A percentile compares a stretch with the other conserved stretches of the same genome.
These are phyloP conservation scores for Onychomys leucogaster DNA, from an alignment of 2,797 vertebrate species.

Conservation along the genomic window DNA sequence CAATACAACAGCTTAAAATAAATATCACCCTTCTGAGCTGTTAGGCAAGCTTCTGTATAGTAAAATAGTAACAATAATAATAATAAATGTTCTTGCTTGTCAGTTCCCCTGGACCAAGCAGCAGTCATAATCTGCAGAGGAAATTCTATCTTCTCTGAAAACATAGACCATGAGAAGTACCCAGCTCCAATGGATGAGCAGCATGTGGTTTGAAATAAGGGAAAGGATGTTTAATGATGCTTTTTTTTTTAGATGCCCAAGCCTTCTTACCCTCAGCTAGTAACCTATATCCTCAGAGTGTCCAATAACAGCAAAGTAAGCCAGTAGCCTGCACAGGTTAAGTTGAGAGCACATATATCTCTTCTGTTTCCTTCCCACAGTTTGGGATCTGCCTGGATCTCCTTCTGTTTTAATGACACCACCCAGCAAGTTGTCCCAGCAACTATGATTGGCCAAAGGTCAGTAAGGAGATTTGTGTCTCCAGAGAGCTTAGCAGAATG, in stretches of 20 bases:
- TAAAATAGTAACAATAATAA: neutral
- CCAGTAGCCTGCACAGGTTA: slow-evolving; percentile 25
- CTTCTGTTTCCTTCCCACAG: slow-evolving; percentile 7
- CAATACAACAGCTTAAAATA: slow-evolving; percentile 60
- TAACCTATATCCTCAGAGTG: slow-evolving; percentile 56
- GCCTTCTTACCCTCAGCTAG: slow-evolving; percentile 32
- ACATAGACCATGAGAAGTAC: slow-evolving; percentile 51
- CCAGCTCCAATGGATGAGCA: slow-evolving; percentile 64
- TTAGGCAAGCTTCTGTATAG: slow-evolving; percentile 45
- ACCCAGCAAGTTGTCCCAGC: neutral
- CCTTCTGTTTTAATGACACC: neutral
- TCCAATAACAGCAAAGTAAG: slow-evolving; percentile 64
- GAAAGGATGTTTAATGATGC: slow-evolving; percentile 51
- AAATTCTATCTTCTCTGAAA: slow-evolving; percentile 72
- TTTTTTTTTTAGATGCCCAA: slow-evolving; percentile 64
- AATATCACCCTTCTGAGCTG: slow-evolving; percentile 54
- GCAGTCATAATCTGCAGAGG: slow-evolving; percentile 71
- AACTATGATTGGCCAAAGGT: neutral
- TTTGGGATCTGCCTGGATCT: neutral
- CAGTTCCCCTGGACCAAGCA: slow-evolving; percentile 52
- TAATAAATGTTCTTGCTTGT: slow-evolving; percentile 56
- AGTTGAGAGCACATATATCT: neutral
- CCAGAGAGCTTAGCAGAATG: neutral
- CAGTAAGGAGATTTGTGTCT: neutral
- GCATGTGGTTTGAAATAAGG: slow-evolving; percentile 63